Base-by-base conservation (phyloP, 2,797 vertebrate genomes). In the Scolopax rusticola region DNA sequence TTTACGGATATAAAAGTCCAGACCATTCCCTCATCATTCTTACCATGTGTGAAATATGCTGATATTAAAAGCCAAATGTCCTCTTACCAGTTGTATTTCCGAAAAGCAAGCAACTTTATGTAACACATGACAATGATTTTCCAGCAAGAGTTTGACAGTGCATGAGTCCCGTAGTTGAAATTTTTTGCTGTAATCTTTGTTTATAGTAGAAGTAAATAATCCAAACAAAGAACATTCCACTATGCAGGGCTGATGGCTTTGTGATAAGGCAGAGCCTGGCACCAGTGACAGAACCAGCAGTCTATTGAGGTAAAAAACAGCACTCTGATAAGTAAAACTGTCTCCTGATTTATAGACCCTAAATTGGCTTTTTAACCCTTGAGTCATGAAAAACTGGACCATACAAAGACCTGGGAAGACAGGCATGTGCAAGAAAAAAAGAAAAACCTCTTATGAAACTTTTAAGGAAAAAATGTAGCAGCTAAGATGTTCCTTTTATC, bases 101-200 rank as follows among this genome's bases (percentile, higher is more conserved):
- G 57, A 92, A 88, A 54, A 81, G 60, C 48, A 87, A 93, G 78
- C 38, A 82, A 77, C 53, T 90, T 84, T 90, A 91, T 78, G 87
- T 75, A 98, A 97, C 97, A 98, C 91, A 94, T 82, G 93, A 98
- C 98, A 98, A 96, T 97, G 97, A 98, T 98, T 98, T 98, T 98
- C 96, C 92, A 97, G 97, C 97, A 98, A 98, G 96, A 95, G 97
- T 97, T 96, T 93, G 95, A 98, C 96, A 93, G 96, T 97, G 97
- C 97, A 90, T 94, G 97, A 98, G 97, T 97, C 96, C 97, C 89
- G 94, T 82, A 88, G 96, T 92, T 97, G 97, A 98, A 97, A 97
- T 98, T 98, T 98, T 98, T 98, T 98, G 69, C 97, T 98, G 98
- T 99, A 99, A 99, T 99, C 98, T 99, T 98, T 99, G 99, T 99